Base-by-base conservation (phyloP, 1,140 invertebrate genomes). In the Drosophila triauraria region DNA sequence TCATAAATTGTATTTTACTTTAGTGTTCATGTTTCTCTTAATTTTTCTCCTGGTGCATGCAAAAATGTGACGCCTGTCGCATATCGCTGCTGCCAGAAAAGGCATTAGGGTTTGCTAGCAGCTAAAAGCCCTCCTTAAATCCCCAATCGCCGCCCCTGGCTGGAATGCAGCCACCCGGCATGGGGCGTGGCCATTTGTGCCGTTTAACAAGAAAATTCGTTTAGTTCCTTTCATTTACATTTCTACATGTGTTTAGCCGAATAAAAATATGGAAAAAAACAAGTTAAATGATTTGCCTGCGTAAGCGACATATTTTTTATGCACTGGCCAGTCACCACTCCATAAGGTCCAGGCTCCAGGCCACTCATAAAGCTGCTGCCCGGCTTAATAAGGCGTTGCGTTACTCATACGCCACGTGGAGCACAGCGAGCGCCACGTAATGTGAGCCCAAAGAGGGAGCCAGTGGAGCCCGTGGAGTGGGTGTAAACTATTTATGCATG, bases 321-420 rank as follows among this genome's bases (percentile, higher is more conserved):
- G 44, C 47, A 58, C 54, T 59, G 48, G 53, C 20, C 42, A 40
- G 10, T 15, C 40, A 15, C 27, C 40, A n/a, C 48, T 54, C 23
- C n/a, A 68, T 40, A 38, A 17, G 3, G 27, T 35, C 12, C 13
- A 9, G 10, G 20, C 17, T 10, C 7, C 57, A n/a, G 59, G 6
- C 8, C 23, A 8, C 20, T 38, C 47, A 50, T 60, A 43, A 43
- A 43, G 59, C 42, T 30, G 59, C 42, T 30, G 47, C n/a, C 25
- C 13, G 43, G 43, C 50, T 76, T 83, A 86, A 69, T 82, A 86
- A 74, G 72, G 80, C 84, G 47, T 88, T 88, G 71, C 83, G 63
- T 86, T 88, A 71, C 84, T 69, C 84, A 86, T 88, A 86, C 83
- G 83, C 84, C 84, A 83, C 68, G 80, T 80, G 76, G 83, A 50